Evolutionary conservation across 1,140 invertebrate species (phyloP), one percentile per base, ranked within the genome.

Genomic region (Trichomalopsis sarcophagae): DNA sequence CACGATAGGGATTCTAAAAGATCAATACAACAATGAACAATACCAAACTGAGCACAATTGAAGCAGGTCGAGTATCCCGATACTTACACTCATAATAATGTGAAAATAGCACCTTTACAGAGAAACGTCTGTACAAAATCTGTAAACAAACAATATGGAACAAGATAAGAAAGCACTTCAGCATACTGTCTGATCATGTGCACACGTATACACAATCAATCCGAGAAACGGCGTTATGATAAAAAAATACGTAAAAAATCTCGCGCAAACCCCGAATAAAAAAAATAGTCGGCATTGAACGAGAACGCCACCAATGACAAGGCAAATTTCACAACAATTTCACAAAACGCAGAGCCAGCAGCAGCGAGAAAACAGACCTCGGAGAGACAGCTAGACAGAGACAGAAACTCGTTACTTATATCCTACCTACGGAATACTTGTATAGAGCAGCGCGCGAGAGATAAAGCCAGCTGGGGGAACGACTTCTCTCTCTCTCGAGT

Each of bases 1-100:
- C 92, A 81, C 92, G 89, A 86, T 92, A 93, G 77, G 92, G 92
- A 89, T 93, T 93, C 91, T 92, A 84, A 9, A 91, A 89, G 81
- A 30, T 17, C 10, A n/a, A 71, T 30, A 30, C 9, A 27, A 71
- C 27, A 30, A 71, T 71, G 68, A 27, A 71, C 68, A 71, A 71
- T 33, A 21, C 36, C 50, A 6, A 1, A 33, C 6, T 79, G 73
- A 82, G 62, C 27, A 50, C 55, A 62, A 62, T 62, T 50, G 40
- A 55, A 74, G 66, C 11, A 27, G 30, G 47, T 78, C 44, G 11
- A 87, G 75, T 27, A 17, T 79, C 1, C 27, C 68, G 75, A 66
- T 89, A 92, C 91, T 92, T 88, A 92, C 91, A 87, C 89, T 92
- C 91, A 92, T 92, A 86, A 23, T 91, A 86, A 86, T 84, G 68